Evolutionary conservation across 2,888 invertebrate species (phyloP).

Genomic region (Thereva unica): DNA sequence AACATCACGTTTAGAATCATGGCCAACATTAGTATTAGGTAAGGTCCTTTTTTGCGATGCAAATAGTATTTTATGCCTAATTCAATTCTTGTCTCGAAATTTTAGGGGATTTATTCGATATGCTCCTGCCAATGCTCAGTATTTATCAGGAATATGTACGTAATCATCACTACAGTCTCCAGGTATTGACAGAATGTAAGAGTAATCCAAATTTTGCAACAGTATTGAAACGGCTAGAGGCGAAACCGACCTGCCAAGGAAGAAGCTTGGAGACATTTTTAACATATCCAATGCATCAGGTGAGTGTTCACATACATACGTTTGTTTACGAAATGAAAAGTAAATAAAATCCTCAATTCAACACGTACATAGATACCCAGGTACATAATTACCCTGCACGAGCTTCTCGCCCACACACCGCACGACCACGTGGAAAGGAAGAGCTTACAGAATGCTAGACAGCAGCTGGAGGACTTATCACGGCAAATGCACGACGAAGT

Average conservation of each 20-base stretch:
- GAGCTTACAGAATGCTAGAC: constrained; percentile 83
- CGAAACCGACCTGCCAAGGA: constrained; percentile 83
- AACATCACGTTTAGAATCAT: constrained; percentile 87
- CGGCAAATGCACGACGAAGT: constrained; percentile 62
- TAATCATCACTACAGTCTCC: constrained; percentile 91
- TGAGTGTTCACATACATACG: constrained; percentile 49
- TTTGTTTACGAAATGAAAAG: constrained; percentile 1
- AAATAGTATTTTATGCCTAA: not conserved
- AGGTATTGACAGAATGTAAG: constrained; percentile 90
- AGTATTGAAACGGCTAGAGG: constrained; percentile 78
- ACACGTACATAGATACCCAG: constrained; percentile 72
- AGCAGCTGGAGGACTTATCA: constrained; percentile 83
- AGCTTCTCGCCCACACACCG: constrained; percentile 87
- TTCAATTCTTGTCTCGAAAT: not conserved
- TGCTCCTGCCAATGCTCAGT: constrained; percentile 91
- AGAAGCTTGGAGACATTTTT: constrained; percentile 85
- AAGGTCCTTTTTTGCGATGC: constrained; percentile 48
- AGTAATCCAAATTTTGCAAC: constrained; percentile 79
- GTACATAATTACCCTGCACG: constrained; percentile 89
- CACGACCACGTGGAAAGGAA: constrained; percentile 92
- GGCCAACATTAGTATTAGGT: constrained; percentile 93
- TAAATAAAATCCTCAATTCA: not conserved
- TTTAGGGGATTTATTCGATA: constrained; percentile 88
- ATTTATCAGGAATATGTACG: constrained; percentile 95
- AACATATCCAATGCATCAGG: constrained; percentile 95